Base-by-base conservation (phyloP, 2,888 invertebrate genomes). In the Troglohyphantes excavatus region DNA sequence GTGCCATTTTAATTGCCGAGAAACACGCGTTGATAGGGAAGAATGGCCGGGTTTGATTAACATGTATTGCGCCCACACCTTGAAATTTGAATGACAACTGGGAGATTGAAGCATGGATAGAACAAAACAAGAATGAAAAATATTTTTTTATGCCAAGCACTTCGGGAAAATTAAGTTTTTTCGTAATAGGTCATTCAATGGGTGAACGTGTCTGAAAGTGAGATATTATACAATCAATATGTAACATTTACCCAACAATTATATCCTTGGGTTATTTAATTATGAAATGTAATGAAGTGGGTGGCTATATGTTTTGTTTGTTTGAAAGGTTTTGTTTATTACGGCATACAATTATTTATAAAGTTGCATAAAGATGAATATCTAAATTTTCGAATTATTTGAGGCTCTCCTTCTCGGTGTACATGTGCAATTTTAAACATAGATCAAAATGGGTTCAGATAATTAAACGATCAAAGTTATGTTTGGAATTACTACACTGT, bases 1-100 rank as follows among this genome's bases (percentile, higher is more conserved):
- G 63, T 65, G 63, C 63, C 78, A 26, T 78, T 65, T 78, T 78
- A 78, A 78, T 78, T 78, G 23, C 53, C 33, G 39, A 43, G 0
- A 19, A 3, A 13, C 78, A 78, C 65, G 78, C 78, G n/a, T 65
- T 26, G n/a, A 53, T 13, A 13, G n/a, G 5, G n/a, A 11, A 53
- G n/a, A n/a, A 53, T 13, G 9, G 13, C 53, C 5, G n/a, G 5
- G 17, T 53, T 53, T 53, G 53, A 53, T n/a, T 53, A 53, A 13
- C 17, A 53, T n/a, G n/a, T 3, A 39, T n/a, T n/a, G 53, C n/a
- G 53, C n/a, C 53, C 53, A 53, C 53, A 53, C 53, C 53, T 53
- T 17, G 13, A 53, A 53, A 53, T 53, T 53, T 53, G 53, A 53
- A 53, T 53, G 53, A 53, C 53, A 53, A 53, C 39, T 13, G 2